phyloP scores from a whole-genome alignment of 2,797 vertebrate species.

The Chrosomus eos region DNA sequence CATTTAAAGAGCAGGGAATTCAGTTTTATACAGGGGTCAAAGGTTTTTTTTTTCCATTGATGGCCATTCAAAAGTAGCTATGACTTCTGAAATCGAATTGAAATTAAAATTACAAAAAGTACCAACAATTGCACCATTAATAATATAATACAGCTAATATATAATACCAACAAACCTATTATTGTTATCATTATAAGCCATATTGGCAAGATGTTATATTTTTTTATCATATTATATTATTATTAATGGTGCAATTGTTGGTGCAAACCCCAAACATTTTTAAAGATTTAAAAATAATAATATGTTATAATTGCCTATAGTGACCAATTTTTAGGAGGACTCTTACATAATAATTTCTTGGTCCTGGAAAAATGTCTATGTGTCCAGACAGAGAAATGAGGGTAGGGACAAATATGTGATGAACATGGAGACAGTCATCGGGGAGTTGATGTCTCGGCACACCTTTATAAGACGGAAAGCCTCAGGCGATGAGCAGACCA shows the following conservation, averaged over 20 bases:
- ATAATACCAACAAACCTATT: neutral
- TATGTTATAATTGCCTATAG: too few relatives aligned
- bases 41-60: neutral
- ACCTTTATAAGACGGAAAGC: slow-evolving; percentile 33
- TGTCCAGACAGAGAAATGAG: slow-evolving; percentile 5
- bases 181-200: neutral
- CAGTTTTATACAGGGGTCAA: neutral
- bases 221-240: neutral
- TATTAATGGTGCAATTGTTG: neutral
- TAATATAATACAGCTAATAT: neutral
- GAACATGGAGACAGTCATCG: neutral
- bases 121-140: too few relatives aligned
- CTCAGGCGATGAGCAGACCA: slow-evolving; percentile 47
- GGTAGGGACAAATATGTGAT: neutral
- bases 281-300: neutral
- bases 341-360: neutral
- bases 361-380: neutral
- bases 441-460: slow-evolving; percentile 30
- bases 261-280: neutral
- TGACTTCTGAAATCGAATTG: neutral
- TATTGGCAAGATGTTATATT: neutral
- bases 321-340: neutral
- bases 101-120: neutral
- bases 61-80: neutral
- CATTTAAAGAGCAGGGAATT: neutral